phyloP scores from a whole-genome alignment of 2,888 invertebrate species.

The Exephanes ischioxanthus region DNA sequence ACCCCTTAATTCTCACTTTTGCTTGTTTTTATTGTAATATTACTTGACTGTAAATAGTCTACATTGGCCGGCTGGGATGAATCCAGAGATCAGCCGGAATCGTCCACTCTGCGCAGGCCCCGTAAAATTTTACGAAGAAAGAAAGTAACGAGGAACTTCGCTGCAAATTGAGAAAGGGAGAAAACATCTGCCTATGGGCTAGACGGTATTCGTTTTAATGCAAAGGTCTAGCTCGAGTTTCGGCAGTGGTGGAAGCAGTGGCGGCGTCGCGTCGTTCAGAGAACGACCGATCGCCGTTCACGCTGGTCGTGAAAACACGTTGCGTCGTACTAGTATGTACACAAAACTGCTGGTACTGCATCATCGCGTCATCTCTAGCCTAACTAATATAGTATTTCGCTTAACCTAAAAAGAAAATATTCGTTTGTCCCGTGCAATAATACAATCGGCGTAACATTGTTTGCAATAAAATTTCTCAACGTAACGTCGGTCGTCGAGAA shows the following conservation, averaged over 20 bases:
- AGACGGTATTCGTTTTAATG: slow-evolving; percentile 8
- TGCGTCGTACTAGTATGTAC: background rate
- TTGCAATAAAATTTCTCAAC: background rate
- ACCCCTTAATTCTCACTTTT: slow-evolving; percentile 2
- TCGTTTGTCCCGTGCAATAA: background rate
- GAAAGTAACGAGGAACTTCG: background rate
- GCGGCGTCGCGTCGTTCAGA: slow-evolving; percentile 15
- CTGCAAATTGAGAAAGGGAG: background rate
- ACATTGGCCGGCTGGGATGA: background rate
- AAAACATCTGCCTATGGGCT: slow-evolving; percentile 15
- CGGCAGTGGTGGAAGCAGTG: slow-evolving; percentile 13
- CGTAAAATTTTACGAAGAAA: background rate
- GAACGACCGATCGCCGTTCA: slow-evolving; percentile 13
- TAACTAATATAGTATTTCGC: background rate
- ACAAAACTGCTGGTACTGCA: background rate
- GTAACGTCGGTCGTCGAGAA: background rate
- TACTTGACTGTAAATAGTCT: background rate
- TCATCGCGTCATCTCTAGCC: background rate
- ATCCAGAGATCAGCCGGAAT: background rate
- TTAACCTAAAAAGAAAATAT: slow-evolving; percentile 1
- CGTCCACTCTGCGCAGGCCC: background rate
- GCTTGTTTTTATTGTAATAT: background rate
- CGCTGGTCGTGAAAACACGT: slow-evolving; percentile 11
- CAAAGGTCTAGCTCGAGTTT: background rate
- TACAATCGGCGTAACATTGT: background rate